phyloP scores from a whole-genome alignment of 2,888 invertebrate genomes.

The Dimorphilus gyrociliatus region DNA sequence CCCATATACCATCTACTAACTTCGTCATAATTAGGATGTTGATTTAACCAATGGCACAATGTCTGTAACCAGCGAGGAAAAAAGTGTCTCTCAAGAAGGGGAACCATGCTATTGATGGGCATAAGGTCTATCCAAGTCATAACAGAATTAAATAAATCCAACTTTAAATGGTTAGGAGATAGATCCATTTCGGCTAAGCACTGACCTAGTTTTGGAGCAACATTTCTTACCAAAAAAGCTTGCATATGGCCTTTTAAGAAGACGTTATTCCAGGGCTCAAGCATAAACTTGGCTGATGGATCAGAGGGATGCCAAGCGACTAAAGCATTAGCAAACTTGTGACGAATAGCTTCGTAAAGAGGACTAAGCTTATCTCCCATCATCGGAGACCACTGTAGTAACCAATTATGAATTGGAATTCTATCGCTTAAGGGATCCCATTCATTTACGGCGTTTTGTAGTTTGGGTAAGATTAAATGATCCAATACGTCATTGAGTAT shows the following conservation, averaged over 20 bases:
- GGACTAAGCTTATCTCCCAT: conserved; percentile 45
- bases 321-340: conserved; percentile 72
- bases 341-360: conserved; percentile 74
- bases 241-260: conserved; percentile 54
- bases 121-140: conserved; percentile 80
- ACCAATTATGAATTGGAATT: conserved; percentile 88
- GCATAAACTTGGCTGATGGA: conserved; percentile 71
- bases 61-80: conserved; percentile 55
- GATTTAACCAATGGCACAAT: conserved; percentile 63
- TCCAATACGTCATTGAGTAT: conserved; percentile 64
- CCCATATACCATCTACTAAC: conserved; percentile 67
- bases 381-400: conserved; percentile 83
- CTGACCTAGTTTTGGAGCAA: conserved; percentile 33
- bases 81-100: conserved; percentile 67
- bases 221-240: conserved; percentile 61
- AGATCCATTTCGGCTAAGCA: no score
- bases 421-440: conserved; percentile 94
- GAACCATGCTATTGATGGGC: conserved; percentile 57
- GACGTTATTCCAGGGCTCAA: conserved; percentile 72
- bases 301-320: conserved; percentile 91
- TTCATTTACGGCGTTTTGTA: conserved; percentile 51
- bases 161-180: conserved; percentile 1
- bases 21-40: conserved; percentile 71
- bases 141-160: conserved; percentile 82
- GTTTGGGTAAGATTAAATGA: conserved; percentile 55